A percentile compares a stretch with the other conserved stretches of the same genome.
These are phyloP conservation scores for Danaus melanippus DNA, from an alignment of 1,140 invertebrate species.

Conservation along the genomic window DNA sequence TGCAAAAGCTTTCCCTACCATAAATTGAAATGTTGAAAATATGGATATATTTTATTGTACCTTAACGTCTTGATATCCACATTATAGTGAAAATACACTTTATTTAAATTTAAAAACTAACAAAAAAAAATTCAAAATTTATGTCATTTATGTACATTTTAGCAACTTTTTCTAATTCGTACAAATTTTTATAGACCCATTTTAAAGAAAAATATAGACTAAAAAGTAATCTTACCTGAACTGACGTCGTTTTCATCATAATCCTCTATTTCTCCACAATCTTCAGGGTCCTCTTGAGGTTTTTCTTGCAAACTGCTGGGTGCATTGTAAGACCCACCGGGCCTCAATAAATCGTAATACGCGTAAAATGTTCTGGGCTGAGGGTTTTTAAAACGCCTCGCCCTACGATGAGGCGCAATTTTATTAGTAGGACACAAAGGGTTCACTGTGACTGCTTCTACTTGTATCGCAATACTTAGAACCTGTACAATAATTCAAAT, in stretches of 20 bases:
- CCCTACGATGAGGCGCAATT: constrained; percentile 49
- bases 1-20: too few relatives aligned
- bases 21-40: too few relatives aligned
- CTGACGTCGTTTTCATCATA: constrained; percentile 62
- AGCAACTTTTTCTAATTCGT: too few relatives aligned
- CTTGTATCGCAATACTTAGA: constrained; percentile 23
- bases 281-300: constrained; percentile 42
- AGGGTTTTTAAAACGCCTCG: constrained; percentile 17
- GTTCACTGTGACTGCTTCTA: constrained; percentile 45
- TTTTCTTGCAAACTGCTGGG: constrained; percentile 38
- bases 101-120: too few relatives aligned
- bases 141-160: too few relatives aligned
- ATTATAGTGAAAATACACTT: too few relatives aligned
- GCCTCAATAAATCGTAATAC: constrained; percentile 41
- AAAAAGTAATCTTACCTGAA: constrained; percentile 33
- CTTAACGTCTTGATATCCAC: too few relatives aligned
- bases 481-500: constrained; percentile 32
- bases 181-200: too few relatives aligned
- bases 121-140: too few relatives aligned
- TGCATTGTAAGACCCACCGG: constrained; percentile 18
- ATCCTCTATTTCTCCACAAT: constrained; percentile 61
- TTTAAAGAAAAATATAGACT: neutral
- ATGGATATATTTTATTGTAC: too few relatives aligned
- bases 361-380: constrained; percentile 45
- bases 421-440: constrained; percentile 63